phyloP scores from a whole-genome alignment of 2,113 vertebrate genomes.

The Halichoeres trimaculatus region DNA sequence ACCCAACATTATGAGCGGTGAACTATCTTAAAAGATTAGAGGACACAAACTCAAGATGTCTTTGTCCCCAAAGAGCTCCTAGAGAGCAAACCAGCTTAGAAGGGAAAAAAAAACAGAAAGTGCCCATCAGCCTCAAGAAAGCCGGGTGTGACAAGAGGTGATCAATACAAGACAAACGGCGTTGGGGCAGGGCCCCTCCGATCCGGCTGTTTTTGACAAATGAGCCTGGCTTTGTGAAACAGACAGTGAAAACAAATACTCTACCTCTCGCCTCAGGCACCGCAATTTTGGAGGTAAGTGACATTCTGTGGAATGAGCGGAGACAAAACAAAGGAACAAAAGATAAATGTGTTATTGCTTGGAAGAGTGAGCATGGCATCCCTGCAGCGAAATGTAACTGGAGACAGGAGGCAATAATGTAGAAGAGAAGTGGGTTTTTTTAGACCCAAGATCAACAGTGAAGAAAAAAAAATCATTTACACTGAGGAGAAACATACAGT shows the following conservation, averaged over 20 bases:
- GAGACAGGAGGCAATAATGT: constrained; percentile 25
- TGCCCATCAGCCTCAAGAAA: constrained; percentile 67
- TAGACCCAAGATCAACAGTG: neutral
- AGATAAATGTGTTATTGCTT: constrained; percentile 67
- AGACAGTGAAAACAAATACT: constrained; percentile 74
- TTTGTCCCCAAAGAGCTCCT: constrained; percentile 17
- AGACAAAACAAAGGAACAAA: constrained; percentile 70
- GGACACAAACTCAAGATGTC: constrained; percentile 2
- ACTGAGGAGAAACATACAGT: neutral
- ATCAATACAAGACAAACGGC: constrained; percentile 77
- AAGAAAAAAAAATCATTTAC: constrained; percentile 7
- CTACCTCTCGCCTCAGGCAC: constrained; percentile 49
- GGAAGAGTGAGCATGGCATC: constrained; percentile 22
- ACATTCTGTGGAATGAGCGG: constrained; percentile 66
- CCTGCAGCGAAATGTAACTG: constrained; percentile 42
- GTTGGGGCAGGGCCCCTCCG: constrained; percentile 46
- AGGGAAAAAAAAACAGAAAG: constrained; percentile 53
- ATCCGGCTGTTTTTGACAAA: constrained; percentile 74
- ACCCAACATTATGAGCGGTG: no score
- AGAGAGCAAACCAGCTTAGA: constrained; percentile 44
- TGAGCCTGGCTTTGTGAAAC: constrained; percentile 70
- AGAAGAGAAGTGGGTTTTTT: neutral
- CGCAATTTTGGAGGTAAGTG: constrained; percentile 64
- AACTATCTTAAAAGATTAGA: no score
- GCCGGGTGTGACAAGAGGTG: constrained; percentile 62